Evolutionary conservation across 2,797 vertebrate genomes (phyloP).

Genomic region (Mormyrops attenuatus): DNA sequence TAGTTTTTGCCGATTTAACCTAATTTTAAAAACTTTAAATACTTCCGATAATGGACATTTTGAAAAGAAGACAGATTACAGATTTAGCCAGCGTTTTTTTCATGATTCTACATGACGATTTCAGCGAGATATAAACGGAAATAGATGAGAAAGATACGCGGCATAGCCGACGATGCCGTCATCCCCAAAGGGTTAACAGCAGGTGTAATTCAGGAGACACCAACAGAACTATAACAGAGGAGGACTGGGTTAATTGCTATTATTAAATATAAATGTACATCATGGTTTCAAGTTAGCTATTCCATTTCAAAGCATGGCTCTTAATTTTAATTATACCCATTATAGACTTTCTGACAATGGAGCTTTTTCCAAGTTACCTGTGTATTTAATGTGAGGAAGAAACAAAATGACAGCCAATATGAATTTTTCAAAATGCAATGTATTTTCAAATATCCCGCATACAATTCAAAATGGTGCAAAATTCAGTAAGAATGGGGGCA

Average conservation of each 20-base stretch:
- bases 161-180: no score
- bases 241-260: neutral
- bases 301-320: neutral
- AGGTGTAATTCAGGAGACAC: neutral
- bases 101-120: no score
- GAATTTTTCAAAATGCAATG: neutral
- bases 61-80: no score
- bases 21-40: no score
- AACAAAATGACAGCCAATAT: neutral
- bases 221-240: neutral
- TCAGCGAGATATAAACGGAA: no score
- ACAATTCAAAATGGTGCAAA: neutral
- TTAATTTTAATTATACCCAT: neutral
- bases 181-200: no score
- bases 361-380: neutral
- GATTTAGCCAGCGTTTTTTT: no score
- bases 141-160: no score
- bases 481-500: neutral
- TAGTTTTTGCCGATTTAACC: no score
- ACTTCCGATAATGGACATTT: no score
- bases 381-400: neutral
- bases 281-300: neutral
- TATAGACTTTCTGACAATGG: neutral
- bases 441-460: neutral
- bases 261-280: neutral